Conservation (phyloP, 2,888 invertebrate species). For the Cantharis rustica region DNA sequence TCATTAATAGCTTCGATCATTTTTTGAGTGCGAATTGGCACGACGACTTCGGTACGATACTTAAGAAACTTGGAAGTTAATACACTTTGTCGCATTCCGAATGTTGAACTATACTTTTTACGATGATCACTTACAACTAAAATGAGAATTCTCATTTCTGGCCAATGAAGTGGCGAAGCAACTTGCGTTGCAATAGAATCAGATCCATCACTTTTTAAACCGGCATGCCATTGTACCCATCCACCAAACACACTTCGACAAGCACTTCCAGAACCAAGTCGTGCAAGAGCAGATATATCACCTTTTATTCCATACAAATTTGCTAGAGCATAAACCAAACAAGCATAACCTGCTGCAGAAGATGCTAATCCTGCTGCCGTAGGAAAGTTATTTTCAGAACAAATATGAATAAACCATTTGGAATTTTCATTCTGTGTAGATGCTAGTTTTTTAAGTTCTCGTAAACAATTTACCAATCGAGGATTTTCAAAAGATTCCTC, state of each 20-base stretch:
- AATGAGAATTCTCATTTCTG: slow-evolving; percentile 85
- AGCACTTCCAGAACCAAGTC: slow-evolving; percentile 93
- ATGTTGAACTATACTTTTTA: slow-evolving; percentile 86
- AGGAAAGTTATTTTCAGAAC: slow-evolving; percentile 96
- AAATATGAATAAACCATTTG: slow-evolving; percentile 78
- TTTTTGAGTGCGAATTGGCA: slow-evolving; percentile 70
- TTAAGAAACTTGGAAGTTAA: slow-evolving; percentile 83
- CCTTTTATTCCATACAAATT: slow-evolving; percentile 74
- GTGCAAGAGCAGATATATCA: slow-evolving; percentile 77
- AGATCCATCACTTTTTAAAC: slow-evolving; percentile 64
- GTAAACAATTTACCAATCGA: slow-evolving; percentile 77
- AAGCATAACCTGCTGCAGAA: slow-evolving; percentile 97
- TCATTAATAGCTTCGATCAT: slow-evolving; percentile 65
- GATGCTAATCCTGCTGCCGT: slow-evolving; percentile 98
- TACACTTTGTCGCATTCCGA: slow-evolving; percentile 84
- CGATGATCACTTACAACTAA: slow-evolving; percentile 83
- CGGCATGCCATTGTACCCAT: slow-evolving; percentile 85
- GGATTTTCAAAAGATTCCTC: slow-evolving; percentile 75
- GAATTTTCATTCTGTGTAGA: slow-evolving; percentile 53
- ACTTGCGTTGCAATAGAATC: slow-evolving; percentile 82
- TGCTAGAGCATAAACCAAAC: slow-evolving; percentile 81
- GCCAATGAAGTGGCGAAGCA: slow-evolving; percentile 80
- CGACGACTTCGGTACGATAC: slow-evolving; percentile 71
- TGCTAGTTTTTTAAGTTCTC: slow-evolving; percentile 61
- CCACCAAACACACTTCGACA: slow-evolving; percentile 94